A percentile compares a stretch with the other conserved stretches of the same genome.
Conservation (phyloP, 2,888 invertebrate species). For the Apodemia duryi region DNA sequence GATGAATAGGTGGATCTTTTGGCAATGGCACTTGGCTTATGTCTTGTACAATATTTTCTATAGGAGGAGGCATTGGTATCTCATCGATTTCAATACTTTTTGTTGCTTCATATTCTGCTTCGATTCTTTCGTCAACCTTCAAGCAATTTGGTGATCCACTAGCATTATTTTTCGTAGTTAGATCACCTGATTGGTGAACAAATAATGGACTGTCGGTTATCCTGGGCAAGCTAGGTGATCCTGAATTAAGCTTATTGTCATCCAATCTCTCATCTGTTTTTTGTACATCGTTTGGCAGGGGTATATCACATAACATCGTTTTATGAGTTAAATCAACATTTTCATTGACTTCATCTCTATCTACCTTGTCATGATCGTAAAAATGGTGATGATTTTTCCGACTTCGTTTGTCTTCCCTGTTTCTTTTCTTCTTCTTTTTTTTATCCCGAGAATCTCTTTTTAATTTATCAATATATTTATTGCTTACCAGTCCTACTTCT, state of each 20-base stretch:
- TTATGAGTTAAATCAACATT: constrained; percentile 47
- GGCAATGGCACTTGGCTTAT: constrained; percentile 70
- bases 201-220: constrained; percentile 82
- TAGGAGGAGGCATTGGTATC: constrained; percentile 65
- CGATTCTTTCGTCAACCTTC: constrained; percentile 40
- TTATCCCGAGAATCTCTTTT: constrained; percentile 84
- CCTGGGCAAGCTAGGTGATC: constrained; percentile 82
- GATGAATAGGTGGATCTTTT: constrained; percentile 49
- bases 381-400: constrained; percentile 84
- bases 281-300: constrained; percentile 55
- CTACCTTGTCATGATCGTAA: constrained; percentile 75
- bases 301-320: constrained; percentile 58
- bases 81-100: constrained; percentile 57
- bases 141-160: constrained; percentile 33
- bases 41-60: constrained; percentile 57
- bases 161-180: constrained; percentile 32
- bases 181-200: constrained; percentile 40
- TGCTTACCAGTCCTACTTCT: constrained; percentile 28
- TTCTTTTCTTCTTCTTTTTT: constrained; percentile 91
- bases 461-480: constrained; percentile 50
- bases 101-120: constrained; percentile 44
- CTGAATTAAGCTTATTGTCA: constrained; percentile 55
- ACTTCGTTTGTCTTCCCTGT: constrained; percentile 86
- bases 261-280: constrained; percentile 49
- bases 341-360: constrained; percentile 38